Conservation (phyloP, 2,113 vertebrate genomes). For the Nyctibius bracteatus region DNA sequence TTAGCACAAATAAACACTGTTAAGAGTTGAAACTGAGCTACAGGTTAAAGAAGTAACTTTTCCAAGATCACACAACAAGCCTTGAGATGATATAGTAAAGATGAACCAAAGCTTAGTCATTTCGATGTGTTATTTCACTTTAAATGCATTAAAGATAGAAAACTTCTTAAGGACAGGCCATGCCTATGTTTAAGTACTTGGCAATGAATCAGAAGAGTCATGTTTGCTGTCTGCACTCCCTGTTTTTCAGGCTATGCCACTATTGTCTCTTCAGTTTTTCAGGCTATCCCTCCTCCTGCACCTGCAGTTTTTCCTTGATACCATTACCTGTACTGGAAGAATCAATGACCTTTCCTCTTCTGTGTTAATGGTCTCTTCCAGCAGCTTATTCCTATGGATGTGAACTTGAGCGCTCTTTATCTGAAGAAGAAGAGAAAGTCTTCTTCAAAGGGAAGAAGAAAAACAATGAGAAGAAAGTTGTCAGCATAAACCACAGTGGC, state of each 20-base stretch:
- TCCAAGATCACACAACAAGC: neutral
- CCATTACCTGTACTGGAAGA: neutral
- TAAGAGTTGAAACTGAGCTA: neutral
- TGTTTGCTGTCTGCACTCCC: neutral
- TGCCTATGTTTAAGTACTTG: neutral
- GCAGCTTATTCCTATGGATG: neutral
- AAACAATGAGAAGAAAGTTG: neutral
- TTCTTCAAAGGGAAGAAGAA: neutral
- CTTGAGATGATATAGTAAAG: neutral
- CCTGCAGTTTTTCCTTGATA: neutral
- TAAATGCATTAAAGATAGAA: neutral
- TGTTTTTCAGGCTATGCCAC: neutral
- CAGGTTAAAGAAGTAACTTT: neutral
- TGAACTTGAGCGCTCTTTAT: neutral
- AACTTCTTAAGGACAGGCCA: neutral
- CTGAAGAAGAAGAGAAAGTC: neutral
- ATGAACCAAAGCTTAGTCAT: neutral
- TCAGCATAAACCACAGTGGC: neutral
- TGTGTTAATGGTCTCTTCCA: neutral
- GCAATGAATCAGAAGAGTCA: neutral
- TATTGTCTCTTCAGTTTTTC: neutral
- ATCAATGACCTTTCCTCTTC: neutral
- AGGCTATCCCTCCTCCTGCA: neutral
- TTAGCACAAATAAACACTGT: neutral
- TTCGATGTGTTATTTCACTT: neutral